Evolutionary conservation across 2,113 vertebrate species (phyloP).

Genomic region (Gallinago paraguaiae): DNA sequence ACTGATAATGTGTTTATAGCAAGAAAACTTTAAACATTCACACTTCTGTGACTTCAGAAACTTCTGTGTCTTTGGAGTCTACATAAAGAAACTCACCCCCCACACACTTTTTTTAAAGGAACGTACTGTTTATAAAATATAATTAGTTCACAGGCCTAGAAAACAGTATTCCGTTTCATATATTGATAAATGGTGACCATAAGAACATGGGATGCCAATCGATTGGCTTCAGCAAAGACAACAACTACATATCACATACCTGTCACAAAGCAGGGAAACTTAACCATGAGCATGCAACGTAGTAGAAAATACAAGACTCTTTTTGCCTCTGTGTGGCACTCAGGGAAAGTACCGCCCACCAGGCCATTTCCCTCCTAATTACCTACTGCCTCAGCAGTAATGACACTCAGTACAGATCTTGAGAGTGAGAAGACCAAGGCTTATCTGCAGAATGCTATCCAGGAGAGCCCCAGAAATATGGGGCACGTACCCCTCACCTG

Average conservation of each 20-base stretch:
- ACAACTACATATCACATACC: not conserved
- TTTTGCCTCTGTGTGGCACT: not conserved
- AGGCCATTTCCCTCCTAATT: not conserved
- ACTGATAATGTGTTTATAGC: not conserved
- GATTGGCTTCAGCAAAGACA: not conserved
- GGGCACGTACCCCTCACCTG: not conserved
- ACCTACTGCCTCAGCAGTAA: not conserved
- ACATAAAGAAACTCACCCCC: not conserved
- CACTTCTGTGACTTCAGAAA: not conserved
- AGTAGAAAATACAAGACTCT: not conserved
- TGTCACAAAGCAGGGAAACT: not conserved
- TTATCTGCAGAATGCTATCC: not conserved
- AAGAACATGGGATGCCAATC: not conserved
- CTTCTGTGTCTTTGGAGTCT: not conserved
- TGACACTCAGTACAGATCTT: not conserved
- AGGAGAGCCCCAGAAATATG: not conserved
- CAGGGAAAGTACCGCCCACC: too few relatives aligned
- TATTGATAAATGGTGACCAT: not conserved
- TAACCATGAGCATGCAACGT: not conserved
- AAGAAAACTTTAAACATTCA: not conserved
- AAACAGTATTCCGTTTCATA: not conserved
- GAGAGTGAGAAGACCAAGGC: not conserved
- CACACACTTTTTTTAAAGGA: not conserved
- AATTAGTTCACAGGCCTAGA: not conserved
- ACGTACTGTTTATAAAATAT: not conserved